Evolutionary conservation across 2,797 vertebrate species (phyloP), one percentile per base, ranked within the genome.

Genomic region (Poliocrania exsul): DNA sequence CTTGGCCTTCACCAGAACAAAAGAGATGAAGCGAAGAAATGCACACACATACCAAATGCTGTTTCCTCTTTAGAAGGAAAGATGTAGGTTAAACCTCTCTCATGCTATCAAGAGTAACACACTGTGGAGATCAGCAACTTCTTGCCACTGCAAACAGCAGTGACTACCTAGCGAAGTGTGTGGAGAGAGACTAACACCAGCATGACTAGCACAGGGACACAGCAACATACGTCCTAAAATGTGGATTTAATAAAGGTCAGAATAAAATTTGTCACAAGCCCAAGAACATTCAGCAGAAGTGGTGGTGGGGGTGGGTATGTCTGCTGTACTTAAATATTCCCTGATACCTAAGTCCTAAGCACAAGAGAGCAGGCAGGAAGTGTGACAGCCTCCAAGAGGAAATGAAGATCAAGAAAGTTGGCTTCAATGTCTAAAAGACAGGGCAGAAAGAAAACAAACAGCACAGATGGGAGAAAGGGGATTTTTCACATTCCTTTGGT

Each of bases 401-500:
- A 96, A 95, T 81, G 53, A 94, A 94, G 73, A 93, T 89, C 38
- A 80, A 77, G 78, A 73, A 82, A 90, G 67, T 5, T 75, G 90
- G 79, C 75, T 89, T 80, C 50, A n/a, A 18, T 0, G 24, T 88
- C 73, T 74, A 61, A 57, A 88, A 71, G n/a, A 94, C 11, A 64
- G 92, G 77, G 80, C 74, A 91, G 46, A 92, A 78, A 86, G 51
- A 67, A 95, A 95, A 94, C 70, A 93, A 91, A 91, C 40, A 5
- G 15, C 90, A 94, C 5, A 44, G 82, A 92, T 0, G 6, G 44
- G 83, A 86, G 56, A 79, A 93, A 86, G 42, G 91, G 86, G 53
- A 74, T 90, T 93, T 87, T 95, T 90, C 78, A 93, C 66, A 92
- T 95, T 95, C 95, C 81, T 96, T 95, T 97, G 93, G 96, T 94